Conservation (phyloP, 2,888 invertebrate species). For the Oligia latruncula region DNA sequence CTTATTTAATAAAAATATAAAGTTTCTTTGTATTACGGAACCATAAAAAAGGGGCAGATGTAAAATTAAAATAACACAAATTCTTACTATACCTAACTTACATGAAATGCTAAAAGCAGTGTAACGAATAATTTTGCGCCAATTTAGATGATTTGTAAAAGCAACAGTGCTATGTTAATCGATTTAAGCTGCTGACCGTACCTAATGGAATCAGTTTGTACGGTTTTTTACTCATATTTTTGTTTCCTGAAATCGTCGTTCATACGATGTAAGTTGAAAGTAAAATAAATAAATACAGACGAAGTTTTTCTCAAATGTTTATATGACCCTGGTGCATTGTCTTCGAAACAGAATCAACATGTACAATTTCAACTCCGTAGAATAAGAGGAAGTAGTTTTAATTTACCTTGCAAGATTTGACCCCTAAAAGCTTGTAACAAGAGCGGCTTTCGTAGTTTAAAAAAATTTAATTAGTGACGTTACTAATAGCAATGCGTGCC, state of each 20-base stretch:
- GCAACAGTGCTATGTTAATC: neutral
- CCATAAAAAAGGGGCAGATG: neutral
- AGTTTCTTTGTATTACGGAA: neutral
- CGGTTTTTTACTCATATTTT: neutral
- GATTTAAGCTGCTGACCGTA: conserved; percentile 12
- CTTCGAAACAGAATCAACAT: no score
- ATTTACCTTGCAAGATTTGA: no score
- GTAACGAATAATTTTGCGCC: conserved; percentile 7
- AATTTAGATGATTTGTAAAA: conserved; percentile 19
- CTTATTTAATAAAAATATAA: neutral
- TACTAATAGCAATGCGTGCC: no score
- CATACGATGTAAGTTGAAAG: neutral
- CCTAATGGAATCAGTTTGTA: neutral
- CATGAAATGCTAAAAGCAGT: neutral
- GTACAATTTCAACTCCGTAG: no score
- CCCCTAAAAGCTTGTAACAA: no score
- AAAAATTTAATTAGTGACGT: no score
- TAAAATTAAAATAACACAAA: neutral
- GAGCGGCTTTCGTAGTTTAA: no score
- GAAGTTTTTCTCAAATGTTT: neutral
- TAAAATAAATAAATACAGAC: neutral
- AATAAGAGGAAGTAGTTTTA: no score
- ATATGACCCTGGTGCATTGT: neutral
- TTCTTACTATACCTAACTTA: neutral
- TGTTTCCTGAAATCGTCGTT: neutral